phyloP scores from a whole-genome alignment of 2,797 vertebrate genomes.

The Loris lydekkerianus region DNA sequence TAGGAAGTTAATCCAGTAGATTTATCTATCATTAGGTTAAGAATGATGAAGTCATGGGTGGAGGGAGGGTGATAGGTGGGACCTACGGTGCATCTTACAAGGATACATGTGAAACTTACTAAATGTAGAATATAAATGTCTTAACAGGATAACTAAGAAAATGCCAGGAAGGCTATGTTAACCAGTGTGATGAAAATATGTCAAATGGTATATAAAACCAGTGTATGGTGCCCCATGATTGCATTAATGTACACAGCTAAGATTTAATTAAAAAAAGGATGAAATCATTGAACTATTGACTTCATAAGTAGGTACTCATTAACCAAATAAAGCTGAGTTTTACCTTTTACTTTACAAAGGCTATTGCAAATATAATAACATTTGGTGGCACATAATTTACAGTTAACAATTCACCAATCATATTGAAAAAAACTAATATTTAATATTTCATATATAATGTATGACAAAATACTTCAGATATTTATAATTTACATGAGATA shows the following conservation, averaged over 20 bases:
- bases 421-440: conserved; percentile 19
- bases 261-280: neutral
- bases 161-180: too few relatives aligned
- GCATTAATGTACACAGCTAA: too few relatives aligned
- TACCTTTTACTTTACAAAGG: conserved; percentile 5
- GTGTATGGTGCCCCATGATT: too few relatives aligned
- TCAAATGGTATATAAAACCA: too few relatives aligned
- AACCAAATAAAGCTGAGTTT: conserved; percentile 32
- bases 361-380: neutral
- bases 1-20: neutral
- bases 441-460: neutral
- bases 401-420: conserved; percentile 45
- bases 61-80: too few relatives aligned
- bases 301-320: neutral
- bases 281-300: neutral
- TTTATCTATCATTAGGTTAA: neutral
- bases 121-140: too few relatives aligned
- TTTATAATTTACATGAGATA: neutral
- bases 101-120: too few relatives aligned
- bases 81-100: too few relatives aligned
- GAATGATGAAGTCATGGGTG: neutral
- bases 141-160: too few relatives aligned
- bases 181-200: too few relatives aligned
- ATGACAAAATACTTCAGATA: conserved; percentile 36
- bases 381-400: neutral